Base-by-base conservation (phyloP, 2,888 invertebrate genomes). In the Nebria salina region DNA sequence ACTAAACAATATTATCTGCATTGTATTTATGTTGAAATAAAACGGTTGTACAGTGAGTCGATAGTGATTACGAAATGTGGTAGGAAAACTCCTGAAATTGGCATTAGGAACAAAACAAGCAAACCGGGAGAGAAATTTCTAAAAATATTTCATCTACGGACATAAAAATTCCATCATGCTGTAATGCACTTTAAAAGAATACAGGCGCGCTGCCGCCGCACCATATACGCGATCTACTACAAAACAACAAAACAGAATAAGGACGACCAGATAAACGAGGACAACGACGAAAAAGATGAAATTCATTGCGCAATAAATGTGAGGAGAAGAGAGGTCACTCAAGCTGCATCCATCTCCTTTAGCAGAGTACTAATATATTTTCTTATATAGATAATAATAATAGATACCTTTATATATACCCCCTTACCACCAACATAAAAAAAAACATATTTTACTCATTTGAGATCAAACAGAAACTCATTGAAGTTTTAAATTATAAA, bases 141-240 rank as follows among this genome's bases (percentile, higher is more conserved):
- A 72, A 78, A 78, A 73, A 78, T 77, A 78, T 78, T 78, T 73
- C 77, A 77, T 72, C 34, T 64, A 15, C 25, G 20, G 72, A 65
- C 77, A 77, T 77, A 77, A 77, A 77, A 77, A 77, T 77, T 77
- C 72, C 77, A 77, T 77, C 77, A 72, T 34, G 65, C 72, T 72
- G 65, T 77, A 77, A 65, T 77, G 77, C 77, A 72, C 65, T 77
- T 66, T 77, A 77, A 26, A 77, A 72, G 72, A 77, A 77, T 77
- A 77, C 34, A 25, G 13, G 25, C 43, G 74, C 25, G 20, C 43
- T 13, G n/a, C 66, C 15, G 8, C 66, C n/a, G 66, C 25, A 66
- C 54, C 66, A 66, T 66, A 15, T 15, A 15, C 25, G 34, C 66
- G n/a, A 25, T 13, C 15, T 13, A 66, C 15, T 6, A 54, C 54